Evolutionary conservation across 2,888 invertebrate species (phyloP), one percentile per base, ranked within the genome.

Genomic region (Mellilla xanthometata): DNA sequence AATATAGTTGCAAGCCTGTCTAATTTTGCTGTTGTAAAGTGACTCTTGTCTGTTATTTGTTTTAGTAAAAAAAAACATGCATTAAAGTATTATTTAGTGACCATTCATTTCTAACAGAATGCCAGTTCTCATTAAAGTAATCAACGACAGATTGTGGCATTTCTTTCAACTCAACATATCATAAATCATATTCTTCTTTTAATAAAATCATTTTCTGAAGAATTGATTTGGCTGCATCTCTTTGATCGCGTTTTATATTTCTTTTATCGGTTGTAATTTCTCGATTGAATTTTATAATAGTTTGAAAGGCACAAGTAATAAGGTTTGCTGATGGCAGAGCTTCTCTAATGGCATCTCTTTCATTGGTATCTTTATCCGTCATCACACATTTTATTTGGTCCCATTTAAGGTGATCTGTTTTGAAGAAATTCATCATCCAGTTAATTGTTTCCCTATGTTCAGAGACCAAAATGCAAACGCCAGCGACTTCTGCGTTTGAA

Each of bases 351-450:
- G 32, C 44, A 12, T 32, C 44, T 38, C 44, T 31, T 38, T 44
- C 44, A 32, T 26, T 31, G 1, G 32, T 26, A 9, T 38, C 32
- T 27, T 38, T 44, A 26, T 44, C 38, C 7, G 44, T 44, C 38
- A 44, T 44, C 2, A 44, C 19, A 15, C 44, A 38, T 32, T 44
- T 44, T 15, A 44, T 38, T 27, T 38, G 5, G 19, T 38, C 9
- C 38, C 44, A 44, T 31, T 29, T 12, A 31, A 38, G 43, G 15
- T 38, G 33, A 26, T 13, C 31, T 26, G 12, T 32, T 32, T 33
- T 40, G 32, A 40, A 40, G 24, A 13, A 33, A 32, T 27, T 26
- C 40, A 44, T 44, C 43, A 44, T 44, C 43, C 43, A 44, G n/a
- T 38, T 27, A 19, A 44, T 44, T 15, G 38, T 38, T 38, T 38